phyloP scores from a whole-genome alignment of 2,888 invertebrate genomes.

The Cremastinae sp. region DNA sequence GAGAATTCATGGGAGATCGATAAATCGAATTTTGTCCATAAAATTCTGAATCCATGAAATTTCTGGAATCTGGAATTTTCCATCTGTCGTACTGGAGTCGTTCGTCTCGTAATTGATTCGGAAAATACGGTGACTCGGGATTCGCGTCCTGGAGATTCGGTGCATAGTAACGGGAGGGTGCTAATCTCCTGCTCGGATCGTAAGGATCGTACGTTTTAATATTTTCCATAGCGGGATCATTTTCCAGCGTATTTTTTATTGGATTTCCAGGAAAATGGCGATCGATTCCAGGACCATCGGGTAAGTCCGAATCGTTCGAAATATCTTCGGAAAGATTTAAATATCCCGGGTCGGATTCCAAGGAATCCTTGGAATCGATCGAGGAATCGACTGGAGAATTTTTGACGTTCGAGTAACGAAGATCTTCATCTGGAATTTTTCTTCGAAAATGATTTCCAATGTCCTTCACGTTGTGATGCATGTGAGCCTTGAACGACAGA shows the following conservation, averaged over 20 bases:
- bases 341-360: neutral
- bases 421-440: conserved; percentile 26
- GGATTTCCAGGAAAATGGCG: no score
- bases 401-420: conserved; percentile 4
- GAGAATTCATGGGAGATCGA: neutral
- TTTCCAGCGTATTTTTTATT: no score
- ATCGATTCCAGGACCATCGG: conserved; percentile 12
- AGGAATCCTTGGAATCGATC: conserved; percentile 14
- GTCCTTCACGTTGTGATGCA: conserved; percentile 67
- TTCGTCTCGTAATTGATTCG: neutral
- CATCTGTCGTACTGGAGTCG: conserved; percentile 19
- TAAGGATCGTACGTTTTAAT: conserved; percentile 16
- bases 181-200: conserved; percentile 39
- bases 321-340: neutral
- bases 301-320: neutral
- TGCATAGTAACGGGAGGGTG: neutral
- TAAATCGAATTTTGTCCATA: conserved; percentile 12
- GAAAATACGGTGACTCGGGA: neutral
- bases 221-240: no score
- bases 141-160: conserved; percentile 20
- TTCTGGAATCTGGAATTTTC: conserved; percentile 1
- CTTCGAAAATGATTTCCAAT: conserved; percentile 64
- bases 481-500: conserved; percentile 66
- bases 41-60: neutral
- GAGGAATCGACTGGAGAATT: conserved; percentile 10